Evolutionary conservation across 2,797 vertebrate genomes (phyloP).

Genomic region (Acanthurus leucopareius): DNA sequence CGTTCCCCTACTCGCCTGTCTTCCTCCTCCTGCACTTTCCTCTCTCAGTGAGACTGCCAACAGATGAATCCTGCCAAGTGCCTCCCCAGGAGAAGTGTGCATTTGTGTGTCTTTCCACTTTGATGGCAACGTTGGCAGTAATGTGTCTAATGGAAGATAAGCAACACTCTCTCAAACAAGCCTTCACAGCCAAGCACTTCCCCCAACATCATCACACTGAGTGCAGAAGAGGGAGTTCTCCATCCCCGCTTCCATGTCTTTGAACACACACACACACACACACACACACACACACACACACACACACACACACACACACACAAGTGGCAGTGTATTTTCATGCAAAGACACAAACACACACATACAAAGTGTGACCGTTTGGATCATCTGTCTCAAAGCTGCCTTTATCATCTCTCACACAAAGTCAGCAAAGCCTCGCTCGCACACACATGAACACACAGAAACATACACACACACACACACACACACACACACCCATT

Average conservation of each 20-base stretch:
- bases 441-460: constrained; percentile 5
- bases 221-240: constrained; percentile 63
- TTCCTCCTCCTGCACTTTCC: constrained; percentile 50
- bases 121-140: constrained; percentile 81
- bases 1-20: constrained; percentile 48
- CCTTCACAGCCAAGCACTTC: constrained; percentile 70
- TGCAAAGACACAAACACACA: constrained; percentile 8
- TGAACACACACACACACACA: constrained; percentile 3
- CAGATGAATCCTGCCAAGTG: constrained; percentile 80
- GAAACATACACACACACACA: not conserved
- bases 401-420: constrained; percentile 62
- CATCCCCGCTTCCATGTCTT: constrained; percentile 45
- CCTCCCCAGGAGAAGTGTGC: constrained; percentile 76
- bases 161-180: constrained; percentile 73
- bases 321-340: not conserved
- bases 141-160: constrained; percentile 86
- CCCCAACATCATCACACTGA: constrained; percentile 72
- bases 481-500: not conserved
- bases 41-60: constrained; percentile 78
- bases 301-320: not conserved
- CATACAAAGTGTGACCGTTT: constrained; percentile 46
- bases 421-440: constrained; percentile 19
- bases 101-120: constrained; percentile 61
- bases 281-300: not conserved
- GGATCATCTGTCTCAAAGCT: constrained; percentile 67